Conservation (phyloP, 2,888 invertebrate genomes). For the Cheiracanthium punctorium region DNA sequence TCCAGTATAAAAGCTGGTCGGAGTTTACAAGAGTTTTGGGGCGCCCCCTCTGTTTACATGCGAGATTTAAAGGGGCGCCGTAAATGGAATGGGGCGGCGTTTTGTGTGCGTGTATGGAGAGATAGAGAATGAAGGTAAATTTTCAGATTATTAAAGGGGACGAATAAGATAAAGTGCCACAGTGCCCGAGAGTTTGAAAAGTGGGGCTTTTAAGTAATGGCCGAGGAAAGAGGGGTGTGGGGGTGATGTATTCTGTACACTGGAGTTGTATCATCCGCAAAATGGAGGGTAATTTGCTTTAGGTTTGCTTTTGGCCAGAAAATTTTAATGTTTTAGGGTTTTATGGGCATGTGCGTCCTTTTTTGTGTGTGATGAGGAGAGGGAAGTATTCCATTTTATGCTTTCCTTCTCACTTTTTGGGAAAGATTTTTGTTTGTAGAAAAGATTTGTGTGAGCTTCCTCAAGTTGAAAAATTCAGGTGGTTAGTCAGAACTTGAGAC, state of each 20-base stretch:
- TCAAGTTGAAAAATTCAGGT: no score
- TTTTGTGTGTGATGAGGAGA: no score
- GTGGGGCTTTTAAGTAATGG: no score
- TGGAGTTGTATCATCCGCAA: not conserved
- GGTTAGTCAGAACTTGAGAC: no score
- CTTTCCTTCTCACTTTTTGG: no score
- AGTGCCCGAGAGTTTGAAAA: no score
- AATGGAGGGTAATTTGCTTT: not conserved
- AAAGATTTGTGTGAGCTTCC: no score
- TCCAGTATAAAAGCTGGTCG: constrained; percentile 5
- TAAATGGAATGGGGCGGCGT: constrained; percentile 8
- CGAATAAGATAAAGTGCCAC: not conserved
- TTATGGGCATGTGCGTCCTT: no score
- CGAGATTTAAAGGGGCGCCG: constrained; percentile 16
- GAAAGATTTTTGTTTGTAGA: no score
- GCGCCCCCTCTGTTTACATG: constrained; percentile 29
- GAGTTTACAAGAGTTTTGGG: not conserved
- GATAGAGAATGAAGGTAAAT: constrained; percentile 1
- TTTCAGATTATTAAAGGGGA: not conserved
- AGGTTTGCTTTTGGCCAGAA: not conserved
- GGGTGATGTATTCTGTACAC: not conserved
- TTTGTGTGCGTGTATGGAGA: not conserved
- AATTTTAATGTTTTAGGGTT: no score
- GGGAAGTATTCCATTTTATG: no score
- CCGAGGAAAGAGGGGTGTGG: not conserved